Percentiles rank a stretch among this genome's conserved stretches.
phyloP scores from a whole-genome alignment of 2,888 invertebrate genomes.

The Pimpla rufipes region DNA sequence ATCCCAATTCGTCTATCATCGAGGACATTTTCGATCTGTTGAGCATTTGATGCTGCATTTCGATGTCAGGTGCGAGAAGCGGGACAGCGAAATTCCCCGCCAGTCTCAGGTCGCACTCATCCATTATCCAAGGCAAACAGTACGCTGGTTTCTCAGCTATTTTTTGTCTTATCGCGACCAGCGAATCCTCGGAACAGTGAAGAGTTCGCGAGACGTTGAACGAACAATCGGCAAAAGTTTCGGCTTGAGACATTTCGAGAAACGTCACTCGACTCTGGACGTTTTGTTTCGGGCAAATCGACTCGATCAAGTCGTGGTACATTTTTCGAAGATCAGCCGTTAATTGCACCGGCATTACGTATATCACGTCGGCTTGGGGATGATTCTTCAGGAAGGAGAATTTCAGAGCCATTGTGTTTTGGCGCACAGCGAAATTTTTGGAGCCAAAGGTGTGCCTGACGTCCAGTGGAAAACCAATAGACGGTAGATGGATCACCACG shows the following conservation, averaged over 20 bases:
- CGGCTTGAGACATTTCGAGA: slow-evolving; percentile 69
- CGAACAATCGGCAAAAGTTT: slow-evolving; percentile 64
- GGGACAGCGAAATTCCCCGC: slow-evolving; percentile 70
- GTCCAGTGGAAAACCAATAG: slow-evolving; percentile 70
- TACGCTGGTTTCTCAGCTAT: slow-evolving; percentile 68
- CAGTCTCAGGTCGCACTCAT: slow-evolving; percentile 75
- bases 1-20: slow-evolving; percentile 66
- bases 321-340: slow-evolving; percentile 70
- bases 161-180: slow-evolving; percentile 61
- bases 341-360: slow-evolving; percentile 71
- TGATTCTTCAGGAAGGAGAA: slow-evolving; percentile 73
- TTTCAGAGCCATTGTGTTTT: slow-evolving; percentile 71
- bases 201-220: slow-evolving; percentile 73
- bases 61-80: slow-evolving; percentile 70
- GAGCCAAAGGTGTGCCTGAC: slow-evolving; percentile 66
- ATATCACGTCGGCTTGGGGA: slow-evolving; percentile 70
- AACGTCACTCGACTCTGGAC: slow-evolving; percentile 70
- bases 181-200: slow-evolving; percentile 73
- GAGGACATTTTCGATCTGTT: slow-evolving; percentile 66
- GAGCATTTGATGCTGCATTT: slow-evolving; percentile 68
- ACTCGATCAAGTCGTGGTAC: slow-evolving; percentile 74
- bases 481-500: slow-evolving; percentile 73
- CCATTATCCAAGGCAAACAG: slow-evolving; percentile 73
- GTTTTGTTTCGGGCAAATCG: slow-evolving; percentile 61
- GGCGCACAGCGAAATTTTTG: slow-evolving; percentile 60